Evolutionary conservation across 2,797 vertebrate species (phyloP).

Genomic region (Lepus townsendii): DNA sequence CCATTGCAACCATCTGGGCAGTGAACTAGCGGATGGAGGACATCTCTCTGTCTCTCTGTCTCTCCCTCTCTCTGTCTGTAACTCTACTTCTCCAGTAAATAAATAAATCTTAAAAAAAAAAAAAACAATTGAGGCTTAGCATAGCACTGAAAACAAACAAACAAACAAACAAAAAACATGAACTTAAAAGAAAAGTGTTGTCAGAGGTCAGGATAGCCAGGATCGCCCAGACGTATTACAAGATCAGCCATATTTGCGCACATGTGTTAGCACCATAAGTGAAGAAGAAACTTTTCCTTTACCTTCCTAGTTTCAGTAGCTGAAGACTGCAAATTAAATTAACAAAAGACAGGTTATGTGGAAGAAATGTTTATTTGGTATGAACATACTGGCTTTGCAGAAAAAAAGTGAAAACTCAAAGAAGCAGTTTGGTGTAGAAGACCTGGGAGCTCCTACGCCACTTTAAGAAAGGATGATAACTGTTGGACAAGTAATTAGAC

Average conservation of each 20-base stretch:
- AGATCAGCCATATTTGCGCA: background rate
- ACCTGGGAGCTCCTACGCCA: background rate
- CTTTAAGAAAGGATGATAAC: background rate
- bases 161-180: background rate
- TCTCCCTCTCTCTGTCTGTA: no score
- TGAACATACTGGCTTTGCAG: background rate
- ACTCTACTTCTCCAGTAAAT: no score
- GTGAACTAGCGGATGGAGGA: no score
- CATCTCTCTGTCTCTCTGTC: no score
- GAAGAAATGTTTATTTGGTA: background rate
- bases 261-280: background rate
- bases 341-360: no score
- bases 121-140: background rate
- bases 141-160: background rate
- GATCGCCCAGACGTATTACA: background rate
- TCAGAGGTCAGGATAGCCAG: background rate
- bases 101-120: no score
- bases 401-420: slow-evolving; percentile 1
- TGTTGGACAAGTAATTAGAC: background rate
- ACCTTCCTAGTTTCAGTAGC: background rate
- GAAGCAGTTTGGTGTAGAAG: background rate
- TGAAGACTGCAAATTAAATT: background rate
- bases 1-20: no score
- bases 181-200: background rate
- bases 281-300: background rate